phyloP scores from a whole-genome alignment of 2,888 invertebrate genomes.

The Neuroscelio doddi region DNA sequence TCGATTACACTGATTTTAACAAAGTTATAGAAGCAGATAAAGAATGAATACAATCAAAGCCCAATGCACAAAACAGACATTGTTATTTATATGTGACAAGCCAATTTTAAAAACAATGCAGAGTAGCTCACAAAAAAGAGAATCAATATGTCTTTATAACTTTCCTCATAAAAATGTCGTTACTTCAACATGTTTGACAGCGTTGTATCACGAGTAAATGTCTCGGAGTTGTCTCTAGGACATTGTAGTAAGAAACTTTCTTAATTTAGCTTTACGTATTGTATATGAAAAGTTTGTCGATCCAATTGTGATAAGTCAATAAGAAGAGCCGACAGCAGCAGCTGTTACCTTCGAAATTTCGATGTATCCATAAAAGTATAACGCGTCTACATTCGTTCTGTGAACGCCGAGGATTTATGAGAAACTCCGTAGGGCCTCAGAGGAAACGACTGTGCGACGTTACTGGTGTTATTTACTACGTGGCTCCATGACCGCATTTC shows the following conservation, averaged over 20 bases:
- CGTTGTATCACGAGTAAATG: conserved; percentile 1
- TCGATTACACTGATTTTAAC: not conserved
- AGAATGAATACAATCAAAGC: no score
- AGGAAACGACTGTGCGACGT: conserved; percentile 19
- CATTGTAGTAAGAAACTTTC: not conserved
- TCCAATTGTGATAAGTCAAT: conserved; percentile 12
- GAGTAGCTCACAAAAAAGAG: no score
- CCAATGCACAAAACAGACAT: no score
- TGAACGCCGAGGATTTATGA: conserved; percentile 19
- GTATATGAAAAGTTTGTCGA: conserved; percentile 17
- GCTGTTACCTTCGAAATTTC: conserved; percentile 12
- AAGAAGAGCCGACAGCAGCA: not conserved
- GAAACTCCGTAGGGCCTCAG: conserved; percentile 7
- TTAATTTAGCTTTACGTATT: conserved; percentile 5
- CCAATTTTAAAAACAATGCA: no score
- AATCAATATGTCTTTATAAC: not conserved
- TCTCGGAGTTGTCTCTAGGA: not conserved
- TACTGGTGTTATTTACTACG: conserved; percentile 21
- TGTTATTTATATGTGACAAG: no score
- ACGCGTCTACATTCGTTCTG: not conserved
- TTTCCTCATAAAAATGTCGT: not conserved
- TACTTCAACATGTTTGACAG: not conserved
- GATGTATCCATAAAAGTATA: conserved; percentile 14
- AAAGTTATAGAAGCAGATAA: no score
- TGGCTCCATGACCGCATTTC: conserved; percentile 7